Evolutionary conservation across 2,797 vertebrate genomes (phyloP).

Genomic region (Sebastiscus albofasciatus): DNA sequence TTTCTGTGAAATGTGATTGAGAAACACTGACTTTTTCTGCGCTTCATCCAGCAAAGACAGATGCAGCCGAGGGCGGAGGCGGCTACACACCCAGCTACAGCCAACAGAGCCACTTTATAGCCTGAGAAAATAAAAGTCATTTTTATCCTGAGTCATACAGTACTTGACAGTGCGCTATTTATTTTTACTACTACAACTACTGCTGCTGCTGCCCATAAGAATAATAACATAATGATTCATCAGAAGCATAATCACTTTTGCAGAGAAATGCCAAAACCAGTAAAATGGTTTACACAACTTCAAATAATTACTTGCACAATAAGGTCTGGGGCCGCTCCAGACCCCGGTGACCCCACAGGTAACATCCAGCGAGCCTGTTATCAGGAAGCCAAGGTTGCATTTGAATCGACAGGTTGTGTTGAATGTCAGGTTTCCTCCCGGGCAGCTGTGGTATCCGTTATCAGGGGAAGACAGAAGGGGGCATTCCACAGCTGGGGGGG

Average conservation of each 20-base stretch:
- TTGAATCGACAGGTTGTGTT: slow-evolving; percentile 63
- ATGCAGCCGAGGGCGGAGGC: slow-evolving; percentile 53
- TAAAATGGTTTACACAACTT: background rate
- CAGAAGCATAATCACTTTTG: background rate
- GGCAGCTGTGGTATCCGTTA: slow-evolving; percentile 53
- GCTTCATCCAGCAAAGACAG: slow-evolving; percentile 66
- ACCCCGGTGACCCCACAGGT: slow-evolving; percentile 47
- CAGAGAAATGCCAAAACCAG: background rate
- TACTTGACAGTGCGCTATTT: background rate
- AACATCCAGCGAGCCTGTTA: slow-evolving; percentile 27
- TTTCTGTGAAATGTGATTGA: background rate
- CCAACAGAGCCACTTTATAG: slow-evolving; percentile 65
- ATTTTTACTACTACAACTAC: background rate
- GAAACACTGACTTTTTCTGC: slow-evolving; percentile 69
- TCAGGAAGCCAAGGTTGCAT: slow-evolving; percentile 60
- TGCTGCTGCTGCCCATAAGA: background rate
- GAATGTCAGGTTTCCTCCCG: slow-evolving; percentile 26
- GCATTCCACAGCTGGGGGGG: slow-evolving; percentile 56
- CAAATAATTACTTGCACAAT: slow-evolving; percentile 58
- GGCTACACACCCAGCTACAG: slow-evolving; percentile 53
- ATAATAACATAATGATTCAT: background rate
- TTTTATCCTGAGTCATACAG: background rate
- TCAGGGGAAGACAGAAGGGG: slow-evolving; percentile 27
- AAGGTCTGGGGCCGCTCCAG: slow-evolving; percentile 65
- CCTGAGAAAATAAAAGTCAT: slow-evolving; percentile 36